A percentile compares a stretch with the other conserved stretches of the same genome.
Conservation (phyloP, 2,113 vertebrate genomes). For the Gavia stellata region DNA sequence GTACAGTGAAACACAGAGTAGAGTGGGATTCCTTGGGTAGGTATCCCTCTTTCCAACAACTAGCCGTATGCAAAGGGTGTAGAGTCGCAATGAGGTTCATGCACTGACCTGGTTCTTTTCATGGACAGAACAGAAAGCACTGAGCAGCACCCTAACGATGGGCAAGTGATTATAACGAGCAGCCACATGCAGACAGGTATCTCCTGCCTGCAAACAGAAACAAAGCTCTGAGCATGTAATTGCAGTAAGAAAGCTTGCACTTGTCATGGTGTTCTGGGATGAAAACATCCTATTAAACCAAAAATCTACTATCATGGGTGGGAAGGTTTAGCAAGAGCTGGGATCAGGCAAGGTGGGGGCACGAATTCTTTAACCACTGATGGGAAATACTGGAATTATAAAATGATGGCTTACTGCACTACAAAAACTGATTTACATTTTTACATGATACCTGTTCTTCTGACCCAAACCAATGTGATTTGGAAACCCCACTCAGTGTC, state of each 20-base stretch:
- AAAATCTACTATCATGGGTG: neutral
- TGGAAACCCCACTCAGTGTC: neutral
- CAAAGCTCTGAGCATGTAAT: slow-evolving; percentile 59
- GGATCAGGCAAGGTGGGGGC: neutral
- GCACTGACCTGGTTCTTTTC: slow-evolving; percentile 94
- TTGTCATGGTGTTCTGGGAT: neutral
- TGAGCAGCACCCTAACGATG: slow-evolving; percentile 88
- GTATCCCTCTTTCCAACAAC: neutral
- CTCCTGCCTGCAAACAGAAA: slow-evolving; percentile 85
- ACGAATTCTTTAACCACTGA: neutral
- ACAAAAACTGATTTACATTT: neutral
- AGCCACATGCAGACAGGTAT: slow-evolving; percentile 92
- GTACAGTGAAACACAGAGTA: neutral
- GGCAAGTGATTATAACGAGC: slow-evolving; percentile 93
- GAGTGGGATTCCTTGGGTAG: neutral
- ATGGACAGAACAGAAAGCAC: slow-evolving; percentile 92
- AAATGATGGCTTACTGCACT: neutral
- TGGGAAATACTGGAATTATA: neutral
- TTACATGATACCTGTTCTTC: neutral
- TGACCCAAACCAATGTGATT: neutral
- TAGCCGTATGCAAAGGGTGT: neutral
- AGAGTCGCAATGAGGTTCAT: slow-evolving; percentile 34
- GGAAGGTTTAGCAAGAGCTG: neutral
- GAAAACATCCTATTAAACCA: neutral
- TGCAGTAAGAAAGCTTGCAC: neutral